These are phyloP conservation scores for Metacarcinus magister DNA, from an alignment of 2,888 invertebrate genomes.

Conservation along the genomic window DNA sequence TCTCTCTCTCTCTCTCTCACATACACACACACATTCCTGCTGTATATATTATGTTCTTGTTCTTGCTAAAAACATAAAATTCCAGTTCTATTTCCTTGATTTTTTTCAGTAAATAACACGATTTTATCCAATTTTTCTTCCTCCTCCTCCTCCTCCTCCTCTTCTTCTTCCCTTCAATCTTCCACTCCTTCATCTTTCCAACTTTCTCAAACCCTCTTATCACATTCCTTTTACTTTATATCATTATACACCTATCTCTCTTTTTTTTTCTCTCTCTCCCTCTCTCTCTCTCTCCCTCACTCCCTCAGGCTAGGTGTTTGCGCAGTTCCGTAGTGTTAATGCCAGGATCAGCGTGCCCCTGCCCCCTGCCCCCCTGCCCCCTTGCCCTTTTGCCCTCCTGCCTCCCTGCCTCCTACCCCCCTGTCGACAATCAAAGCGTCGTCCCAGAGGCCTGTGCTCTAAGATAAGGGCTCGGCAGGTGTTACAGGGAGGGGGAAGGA, in stretches of 20 bases:
- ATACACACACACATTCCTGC: too few relatives aligned
- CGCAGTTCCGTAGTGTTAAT: too few relatives aligned
- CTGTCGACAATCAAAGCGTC: background rate
- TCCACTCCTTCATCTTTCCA: conserved; percentile 9
- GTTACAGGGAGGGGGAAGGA: background rate
- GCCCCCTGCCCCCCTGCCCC: background rate
- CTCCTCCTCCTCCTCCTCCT: too few relatives aligned
- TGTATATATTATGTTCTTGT: background rate
- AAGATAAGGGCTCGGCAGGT: background rate
- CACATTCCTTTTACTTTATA: background rate
- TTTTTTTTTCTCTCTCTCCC: conserved; percentile 47
- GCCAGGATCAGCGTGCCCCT: background rate
- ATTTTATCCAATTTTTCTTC: background rate
- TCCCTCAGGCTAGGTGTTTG: conserved; percentile 1
- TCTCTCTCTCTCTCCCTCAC: conserved; percentile 53
- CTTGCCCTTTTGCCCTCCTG: background rate
- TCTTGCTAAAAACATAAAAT: background rate
- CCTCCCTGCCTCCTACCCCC: background rate
- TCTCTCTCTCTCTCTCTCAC: too few relatives aligned
- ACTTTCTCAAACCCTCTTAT: background rate
- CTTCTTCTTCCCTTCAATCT: background rate
- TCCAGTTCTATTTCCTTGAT: background rate
- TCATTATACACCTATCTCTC: background rate
- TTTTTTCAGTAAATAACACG: background rate
- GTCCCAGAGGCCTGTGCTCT: background rate